These are phyloP conservation scores for Leptopterna dolabrata DNA, from an alignment of 2,888 invertebrate genomes.

Conservation along the genomic window DNA sequence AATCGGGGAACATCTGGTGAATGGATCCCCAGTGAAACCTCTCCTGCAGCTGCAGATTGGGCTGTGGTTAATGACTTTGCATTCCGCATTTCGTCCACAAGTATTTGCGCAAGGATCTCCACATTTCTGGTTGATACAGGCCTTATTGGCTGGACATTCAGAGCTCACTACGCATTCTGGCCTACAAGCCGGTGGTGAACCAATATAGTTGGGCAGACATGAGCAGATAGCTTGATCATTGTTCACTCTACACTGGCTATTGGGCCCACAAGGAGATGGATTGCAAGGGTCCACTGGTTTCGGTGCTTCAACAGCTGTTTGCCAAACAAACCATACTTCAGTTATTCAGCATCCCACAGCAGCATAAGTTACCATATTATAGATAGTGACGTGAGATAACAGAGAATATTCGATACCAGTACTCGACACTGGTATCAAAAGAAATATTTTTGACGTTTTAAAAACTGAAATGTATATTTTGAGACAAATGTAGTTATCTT, in stretches of 20 bases:
- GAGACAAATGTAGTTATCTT: too few species aligned
- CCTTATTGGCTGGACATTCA: slow-evolving; percentile 76
- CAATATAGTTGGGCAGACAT: slow-evolving; percentile 75
- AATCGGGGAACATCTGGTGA: slow-evolving; percentile 71
- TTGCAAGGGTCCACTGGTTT: slow-evolving; percentile 72
- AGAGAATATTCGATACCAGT: too few species aligned
- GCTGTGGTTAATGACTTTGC: slow-evolving; percentile 78
- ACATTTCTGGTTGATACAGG: slow-evolving; percentile 78
- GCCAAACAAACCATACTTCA: background rate
- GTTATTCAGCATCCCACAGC: slow-evolving; percentile 6
- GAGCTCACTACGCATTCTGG: slow-evolving; percentile 80
- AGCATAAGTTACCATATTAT: slow-evolving; percentile 61
- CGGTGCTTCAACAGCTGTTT: slow-evolving; percentile 59
- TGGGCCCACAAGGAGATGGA: slow-evolving; percentile 85
- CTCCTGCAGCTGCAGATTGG: slow-evolving; percentile 77
- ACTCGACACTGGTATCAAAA: too few species aligned
- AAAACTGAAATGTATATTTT: too few species aligned
- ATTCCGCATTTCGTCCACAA: slow-evolving; percentile 79
- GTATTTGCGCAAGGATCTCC: slow-evolving; percentile 78
- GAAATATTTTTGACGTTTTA: too few species aligned
- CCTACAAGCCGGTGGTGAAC: slow-evolving; percentile 77
- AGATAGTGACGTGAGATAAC: background rate
- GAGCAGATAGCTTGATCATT: slow-evolving; percentile 80
- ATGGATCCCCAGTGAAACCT: slow-evolving; percentile 76
- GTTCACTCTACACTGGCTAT: slow-evolving; percentile 80